Conservation (phyloP, 2,797 vertebrate species). For the Apodemus agrarius region DNA sequence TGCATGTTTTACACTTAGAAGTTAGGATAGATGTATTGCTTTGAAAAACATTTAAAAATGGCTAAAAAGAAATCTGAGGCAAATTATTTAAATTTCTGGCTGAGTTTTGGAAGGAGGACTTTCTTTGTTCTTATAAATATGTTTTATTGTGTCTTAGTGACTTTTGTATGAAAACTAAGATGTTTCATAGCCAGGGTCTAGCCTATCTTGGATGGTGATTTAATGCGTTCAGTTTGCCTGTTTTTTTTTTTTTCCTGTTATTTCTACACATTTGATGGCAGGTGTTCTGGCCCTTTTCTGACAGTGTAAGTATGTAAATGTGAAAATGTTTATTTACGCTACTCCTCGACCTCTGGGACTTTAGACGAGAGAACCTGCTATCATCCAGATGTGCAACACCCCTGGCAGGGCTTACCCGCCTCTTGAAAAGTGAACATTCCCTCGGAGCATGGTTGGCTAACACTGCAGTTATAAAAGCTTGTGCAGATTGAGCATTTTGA, state of each 20-base stretch:
- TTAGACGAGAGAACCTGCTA: slow-evolving; percentile 34
- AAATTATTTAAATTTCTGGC: slow-evolving; percentile 75
- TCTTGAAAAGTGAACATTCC: slow-evolving; percentile 40
- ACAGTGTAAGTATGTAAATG: slow-evolving; percentile 59
- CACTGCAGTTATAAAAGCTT: slow-evolving; percentile 51
- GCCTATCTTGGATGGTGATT: slow-evolving; percentile 57
- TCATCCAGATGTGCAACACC: background rate
- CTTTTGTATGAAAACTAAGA: slow-evolving; percentile 47
- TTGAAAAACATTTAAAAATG: slow-evolving; percentile 74
- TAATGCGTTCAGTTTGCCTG: slow-evolving; percentile 43
- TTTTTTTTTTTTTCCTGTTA: background rate
- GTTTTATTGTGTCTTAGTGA: slow-evolving; percentile 73
- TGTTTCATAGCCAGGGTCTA: slow-evolving; percentile 42
- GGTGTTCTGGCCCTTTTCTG: slow-evolving; percentile 42
- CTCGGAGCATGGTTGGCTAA: slow-evolving; percentile 37
- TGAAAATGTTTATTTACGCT: slow-evolving; percentile 51
- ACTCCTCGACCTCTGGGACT: slow-evolving; percentile 29
- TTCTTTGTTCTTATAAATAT: slow-evolving; percentile 63
- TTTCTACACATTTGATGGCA: slow-evolving; percentile 28
- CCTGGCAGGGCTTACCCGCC: slow-evolving; percentile 34
- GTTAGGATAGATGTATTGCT: slow-evolving; percentile 71
- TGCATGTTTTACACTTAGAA: slow-evolving; percentile 71
- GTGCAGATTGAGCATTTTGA: slow-evolving; percentile 61
- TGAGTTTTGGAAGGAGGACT: slow-evolving; percentile 72
- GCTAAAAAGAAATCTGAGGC: slow-evolving; percentile 80